Evolutionary conservation across 2,113 vertebrate species (phyloP), one percentile per base, ranked within the genome.

Genomic region (Athene cunicularia): DNA sequence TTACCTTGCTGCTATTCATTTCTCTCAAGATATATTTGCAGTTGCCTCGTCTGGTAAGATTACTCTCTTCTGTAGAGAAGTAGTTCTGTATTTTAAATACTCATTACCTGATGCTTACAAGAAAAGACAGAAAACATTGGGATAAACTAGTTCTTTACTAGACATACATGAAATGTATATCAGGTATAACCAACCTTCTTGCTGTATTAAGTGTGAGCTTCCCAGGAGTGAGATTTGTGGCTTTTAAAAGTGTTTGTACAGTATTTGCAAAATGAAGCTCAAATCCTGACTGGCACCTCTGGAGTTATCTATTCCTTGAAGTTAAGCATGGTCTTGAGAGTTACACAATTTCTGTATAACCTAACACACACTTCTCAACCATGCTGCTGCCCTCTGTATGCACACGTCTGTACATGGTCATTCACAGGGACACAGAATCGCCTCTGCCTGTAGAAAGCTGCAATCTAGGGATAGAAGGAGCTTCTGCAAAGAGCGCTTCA

Each of bases 291-390:
- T 77, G 39, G 16, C 24, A 35, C 6, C 41, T 84, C 53, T 77
- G 67, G 41, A 86, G 16, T 17, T 71, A 35, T 1, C 22, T 59
- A 0, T 74, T 80, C 52, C 68, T 86, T 45, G 50, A 20, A 32
- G 14, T 19, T n/a, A 74, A 76, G 22, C 6, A 0, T 9, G 53
- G 11, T 52, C 49, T 80, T 66, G 49, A 92, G 41, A 83, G 45
- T 3, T 39, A 39, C 12, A 39, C 10, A 9, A 3, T 28, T 86
- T 62, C 50, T 76, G 35, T 14, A 1, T 68, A 68, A 28, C 9
- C 8, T 23, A 2, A 37, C 2, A 4, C 1, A 1, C 14, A 37
- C 33, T 62, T 10, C 59, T 83, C 3, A 3, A 49, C 15, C 2
- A 0, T 17, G 27, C n/a, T 67, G 8, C 27, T 80, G 62, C 9